Conservation (phyloP, 2,797 vertebrate genomes). For the Carduelis carduelis region DNA sequence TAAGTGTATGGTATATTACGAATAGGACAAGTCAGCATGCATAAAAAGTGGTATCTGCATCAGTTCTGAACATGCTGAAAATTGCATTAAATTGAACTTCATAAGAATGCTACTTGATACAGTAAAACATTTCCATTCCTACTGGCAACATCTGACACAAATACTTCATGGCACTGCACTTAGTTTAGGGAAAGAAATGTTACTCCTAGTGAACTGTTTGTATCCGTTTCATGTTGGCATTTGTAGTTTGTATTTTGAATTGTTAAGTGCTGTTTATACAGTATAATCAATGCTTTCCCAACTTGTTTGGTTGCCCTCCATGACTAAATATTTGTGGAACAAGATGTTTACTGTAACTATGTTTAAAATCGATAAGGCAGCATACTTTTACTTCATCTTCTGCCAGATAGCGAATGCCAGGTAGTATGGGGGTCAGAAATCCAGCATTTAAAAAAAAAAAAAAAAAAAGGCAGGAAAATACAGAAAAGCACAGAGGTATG, state of each 20-base stretch:
- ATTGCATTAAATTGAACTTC: slow-evolving; percentile 33
- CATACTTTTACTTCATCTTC: slow-evolving; percentile 63
- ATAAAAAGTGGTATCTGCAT: slow-evolving; percentile 23
- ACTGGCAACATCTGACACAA: slow-evolving; percentile 41
- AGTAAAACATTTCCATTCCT: slow-evolving; percentile 58
- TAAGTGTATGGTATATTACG: slow-evolving; percentile 43
- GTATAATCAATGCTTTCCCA: slow-evolving; percentile 67
- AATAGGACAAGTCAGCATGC: slow-evolving; percentile 48
- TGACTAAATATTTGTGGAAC: slow-evolving; percentile 73
- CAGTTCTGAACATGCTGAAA: slow-evolving; percentile 62
- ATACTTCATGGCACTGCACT: slow-evolving; percentile 51
- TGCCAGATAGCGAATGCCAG: slow-evolving; percentile 57
- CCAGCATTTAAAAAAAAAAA: not conserved
- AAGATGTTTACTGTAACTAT: slow-evolving; percentile 62
- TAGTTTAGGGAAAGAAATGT: slow-evolving; percentile 63
- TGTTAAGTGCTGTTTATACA: slow-evolving; percentile 66
- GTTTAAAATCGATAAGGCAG: slow-evolving; percentile 60
- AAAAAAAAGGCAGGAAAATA: not conserved
- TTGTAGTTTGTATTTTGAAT: slow-evolving; percentile 72
- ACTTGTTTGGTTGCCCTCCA: slow-evolving; percentile 64
- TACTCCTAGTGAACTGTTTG: slow-evolving; percentile 68
- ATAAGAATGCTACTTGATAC: slow-evolving; percentile 22
- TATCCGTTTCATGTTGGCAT: slow-evolving; percentile 64
- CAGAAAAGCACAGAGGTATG: slow-evolving; percentile 38
- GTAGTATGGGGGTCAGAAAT: slow-evolving; percentile 41